Conservation (phyloP, 2,888 invertebrate species). For the Bibio marci region DNA sequence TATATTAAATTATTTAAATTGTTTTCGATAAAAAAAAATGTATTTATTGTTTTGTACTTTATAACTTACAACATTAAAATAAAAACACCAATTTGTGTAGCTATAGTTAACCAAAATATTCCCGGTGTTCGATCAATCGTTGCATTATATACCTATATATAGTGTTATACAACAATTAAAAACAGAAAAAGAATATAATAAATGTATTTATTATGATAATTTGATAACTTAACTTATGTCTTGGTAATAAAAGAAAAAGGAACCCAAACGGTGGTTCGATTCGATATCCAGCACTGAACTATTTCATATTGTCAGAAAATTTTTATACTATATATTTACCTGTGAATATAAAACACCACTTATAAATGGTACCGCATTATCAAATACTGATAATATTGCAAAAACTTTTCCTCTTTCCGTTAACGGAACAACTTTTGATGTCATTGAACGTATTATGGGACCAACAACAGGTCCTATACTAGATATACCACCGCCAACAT, state of each 20-base stretch:
- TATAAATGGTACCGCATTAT: conserved; percentile 60
- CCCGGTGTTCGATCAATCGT: conserved; percentile 42
- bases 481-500: conserved; percentile 53
- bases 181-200: background rate
- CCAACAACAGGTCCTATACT: conserved; percentile 64
- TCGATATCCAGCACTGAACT: too few species aligned
- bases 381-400: conserved; percentile 60
- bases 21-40: too few species aligned
- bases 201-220: background rate
- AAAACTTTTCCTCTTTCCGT: conserved; percentile 66
- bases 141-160: conserved; percentile 37
- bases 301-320: too few species aligned
- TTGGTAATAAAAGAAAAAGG: too few species aligned
- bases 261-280: too few species aligned
- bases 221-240: too few species aligned
- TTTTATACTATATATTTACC: conserved; percentile 11
- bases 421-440: conserved; percentile 55
- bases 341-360: conserved; percentile 57
- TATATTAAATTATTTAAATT: too few species aligned
- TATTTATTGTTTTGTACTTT: too few species aligned
- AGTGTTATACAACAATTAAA: too few species aligned
- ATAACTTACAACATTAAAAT: conserved; percentile 46
- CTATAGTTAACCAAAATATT: conserved; percentile 55
- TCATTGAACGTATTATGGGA: conserved; percentile 64
- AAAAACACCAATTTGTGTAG: conserved; percentile 49